These are phyloP conservation scores for Silurus lanzhouensis DNA, from an alignment of 2,797 vertebrate genomes.

Conservation along the genomic window DNA sequence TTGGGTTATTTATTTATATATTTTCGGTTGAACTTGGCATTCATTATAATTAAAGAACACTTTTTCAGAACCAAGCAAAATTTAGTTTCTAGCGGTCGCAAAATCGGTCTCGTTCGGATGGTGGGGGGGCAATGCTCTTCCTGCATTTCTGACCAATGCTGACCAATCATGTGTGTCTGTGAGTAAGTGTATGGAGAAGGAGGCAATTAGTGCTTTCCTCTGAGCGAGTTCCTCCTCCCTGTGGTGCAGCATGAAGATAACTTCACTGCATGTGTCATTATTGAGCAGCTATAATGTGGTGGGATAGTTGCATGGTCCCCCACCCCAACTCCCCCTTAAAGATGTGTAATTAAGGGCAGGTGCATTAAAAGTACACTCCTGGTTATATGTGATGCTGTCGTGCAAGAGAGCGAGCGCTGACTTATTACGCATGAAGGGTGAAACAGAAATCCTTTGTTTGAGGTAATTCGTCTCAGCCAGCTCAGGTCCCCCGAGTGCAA, in stretches of 20 bases:
- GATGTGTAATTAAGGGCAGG: not conserved
- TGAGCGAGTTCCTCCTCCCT: not conserved
- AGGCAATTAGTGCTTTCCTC: not conserved
- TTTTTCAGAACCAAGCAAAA: too few relatives aligned
- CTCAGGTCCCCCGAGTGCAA: not conserved
- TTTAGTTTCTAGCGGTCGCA: not conserved
- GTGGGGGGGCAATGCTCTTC: not conserved
- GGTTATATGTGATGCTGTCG: not conserved
- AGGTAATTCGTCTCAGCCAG: not conserved
- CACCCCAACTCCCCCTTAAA: not conserved
- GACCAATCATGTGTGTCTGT: too few relatives aligned
- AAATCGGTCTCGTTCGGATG: not conserved
- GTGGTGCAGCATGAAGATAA: not conserved
- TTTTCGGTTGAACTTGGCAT: too few relatives aligned
- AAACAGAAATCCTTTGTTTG: slow-evolving; percentile 11
- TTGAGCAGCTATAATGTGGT: not conserved
- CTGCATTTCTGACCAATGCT: not conserved
- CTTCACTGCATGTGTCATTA: not conserved
- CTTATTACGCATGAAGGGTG: slow-evolving; percentile 5
- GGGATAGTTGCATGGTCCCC: not conserved
- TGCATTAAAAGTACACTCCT: not conserved
- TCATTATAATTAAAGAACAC: too few relatives aligned
- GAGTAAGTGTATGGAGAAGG: not conserved
- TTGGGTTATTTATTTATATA: too few relatives aligned
- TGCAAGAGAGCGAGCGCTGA: not conserved